These are phyloP conservation scores for Oceanites oceanicus DNA, from an alignment of 2,113 vertebrate species.

Conservation along the genomic window DNA sequence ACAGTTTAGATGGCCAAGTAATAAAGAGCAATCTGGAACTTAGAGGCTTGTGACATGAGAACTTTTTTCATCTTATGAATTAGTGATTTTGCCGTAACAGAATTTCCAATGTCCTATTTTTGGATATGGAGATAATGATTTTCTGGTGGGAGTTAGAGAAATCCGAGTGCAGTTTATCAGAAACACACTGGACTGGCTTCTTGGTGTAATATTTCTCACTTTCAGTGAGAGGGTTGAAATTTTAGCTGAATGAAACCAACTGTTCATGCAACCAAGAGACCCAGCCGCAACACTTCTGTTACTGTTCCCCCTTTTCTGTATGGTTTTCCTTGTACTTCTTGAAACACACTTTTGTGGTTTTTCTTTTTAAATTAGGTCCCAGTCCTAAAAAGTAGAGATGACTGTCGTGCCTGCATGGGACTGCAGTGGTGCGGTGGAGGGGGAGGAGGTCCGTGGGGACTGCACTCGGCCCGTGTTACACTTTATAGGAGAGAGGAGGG, in stretches of 20 bases:
- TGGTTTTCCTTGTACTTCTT: neutral
- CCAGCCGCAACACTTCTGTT: neutral
- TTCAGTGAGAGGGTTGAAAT: neutral
- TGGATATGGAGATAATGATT: slow-evolving; percentile 15
- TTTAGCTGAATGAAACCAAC: neutral
- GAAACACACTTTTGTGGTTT: neutral
- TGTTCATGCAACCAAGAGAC: neutral
- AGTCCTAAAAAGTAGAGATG: neutral
- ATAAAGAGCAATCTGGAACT: neutral
- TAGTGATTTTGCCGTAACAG: neutral
- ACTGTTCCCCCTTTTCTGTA: neutral
- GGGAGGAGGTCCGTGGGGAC: neutral
- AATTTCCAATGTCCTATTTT: slow-evolving; percentile 40
- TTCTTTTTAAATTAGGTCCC: neutral
- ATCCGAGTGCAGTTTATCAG: neutral
- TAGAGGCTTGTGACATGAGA: neutral
- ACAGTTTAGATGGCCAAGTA: neutral
- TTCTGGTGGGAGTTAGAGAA: slow-evolving; percentile 29
- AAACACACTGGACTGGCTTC: neutral
- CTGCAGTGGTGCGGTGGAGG: neutral
- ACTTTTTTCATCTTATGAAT: neutral
- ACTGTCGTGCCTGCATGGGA: neutral
- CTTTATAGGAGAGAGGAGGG: neutral
- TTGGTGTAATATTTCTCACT: neutral
- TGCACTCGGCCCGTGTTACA: neutral